Percentiles rank a stretch among this genome's conserved stretches.
Evolutionary conservation across 1,140 invertebrate species (phyloP).

Genomic region (Sycophila sp.): DNA sequence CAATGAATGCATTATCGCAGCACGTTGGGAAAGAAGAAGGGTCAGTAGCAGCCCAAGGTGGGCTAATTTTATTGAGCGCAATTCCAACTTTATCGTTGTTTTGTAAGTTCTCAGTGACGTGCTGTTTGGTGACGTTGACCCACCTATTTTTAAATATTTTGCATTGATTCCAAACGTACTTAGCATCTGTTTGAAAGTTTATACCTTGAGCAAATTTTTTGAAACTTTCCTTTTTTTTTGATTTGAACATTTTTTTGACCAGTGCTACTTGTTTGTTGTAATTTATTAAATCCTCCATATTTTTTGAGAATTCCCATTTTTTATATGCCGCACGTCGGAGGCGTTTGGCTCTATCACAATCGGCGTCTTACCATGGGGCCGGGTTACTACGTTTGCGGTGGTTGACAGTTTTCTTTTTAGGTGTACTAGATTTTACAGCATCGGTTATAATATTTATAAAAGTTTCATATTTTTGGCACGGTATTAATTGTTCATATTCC

Average conservation of each 20-base stretch:
- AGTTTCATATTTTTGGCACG: not conserved
- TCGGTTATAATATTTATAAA: not conserved
- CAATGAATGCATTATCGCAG: not conserved
- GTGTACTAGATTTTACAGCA: not conserved
- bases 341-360: not conserved
- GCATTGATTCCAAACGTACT: not conserved
- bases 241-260: not conserved
- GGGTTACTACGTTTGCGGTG: not conserved
- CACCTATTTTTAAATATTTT: too few relatives aligned
- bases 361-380: slow-evolving; percentile 15
- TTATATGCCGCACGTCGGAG: not conserved
- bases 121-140: too few relatives aligned
- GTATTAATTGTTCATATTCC: not conserved
- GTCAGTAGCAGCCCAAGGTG: not conserved
- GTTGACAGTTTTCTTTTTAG: not conserved
- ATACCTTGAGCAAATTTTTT: not conserved
- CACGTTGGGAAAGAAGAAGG: not conserved
- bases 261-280: not conserved
- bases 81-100: too few relatives aligned
- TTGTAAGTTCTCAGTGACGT: too few relatives aligned
- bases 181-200: not conserved
- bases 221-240: slow-evolving; percentile 12
- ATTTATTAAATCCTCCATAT: not conserved
- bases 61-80: too few relatives aligned
- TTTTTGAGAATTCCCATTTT: not conserved